Conservation (phyloP, 2,113 vertebrate genomes). For the Megalops atlanticus region DNA sequence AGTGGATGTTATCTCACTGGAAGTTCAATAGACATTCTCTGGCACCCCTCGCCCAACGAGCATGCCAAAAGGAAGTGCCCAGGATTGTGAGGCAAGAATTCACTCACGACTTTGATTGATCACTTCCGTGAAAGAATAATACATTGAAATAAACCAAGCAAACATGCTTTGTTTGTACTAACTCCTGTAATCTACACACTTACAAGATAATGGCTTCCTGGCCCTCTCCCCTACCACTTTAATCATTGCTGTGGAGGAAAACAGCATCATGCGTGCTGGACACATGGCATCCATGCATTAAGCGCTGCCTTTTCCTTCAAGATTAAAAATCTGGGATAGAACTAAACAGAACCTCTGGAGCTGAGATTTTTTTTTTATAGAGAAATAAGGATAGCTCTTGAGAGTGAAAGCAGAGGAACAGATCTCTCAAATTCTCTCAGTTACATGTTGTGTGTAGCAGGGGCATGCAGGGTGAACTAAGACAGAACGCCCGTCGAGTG, state of each 20-base stretch:
- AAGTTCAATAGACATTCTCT: neutral
- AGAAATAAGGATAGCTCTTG: neutral
- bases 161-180: constrained; percentile 8
- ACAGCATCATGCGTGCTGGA: neutral
- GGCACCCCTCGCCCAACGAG: neutral
- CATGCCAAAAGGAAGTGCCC: neutral
- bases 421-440: too few relatives aligned
- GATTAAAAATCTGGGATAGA: neutral
- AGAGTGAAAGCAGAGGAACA: neutral
- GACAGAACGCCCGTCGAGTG: neutral
- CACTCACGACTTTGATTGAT: constrained; percentile 16
- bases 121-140: constrained; percentile 13
- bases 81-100: neutral
- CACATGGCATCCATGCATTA: neutral
- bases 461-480: neutral
- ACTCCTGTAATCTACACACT: constrained; percentile 3
- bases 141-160: neutral
- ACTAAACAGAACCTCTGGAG: neutral
- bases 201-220: neutral
- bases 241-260: constrained; percentile 1
- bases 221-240: neutral
- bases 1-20: neutral
- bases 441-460: neutral
- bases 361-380: neutral
- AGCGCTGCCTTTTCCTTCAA: neutral